Base-by-base conservation (phyloP, 2,797 vertebrate genomes). In the Chrysocyon brachyurus region DNA sequence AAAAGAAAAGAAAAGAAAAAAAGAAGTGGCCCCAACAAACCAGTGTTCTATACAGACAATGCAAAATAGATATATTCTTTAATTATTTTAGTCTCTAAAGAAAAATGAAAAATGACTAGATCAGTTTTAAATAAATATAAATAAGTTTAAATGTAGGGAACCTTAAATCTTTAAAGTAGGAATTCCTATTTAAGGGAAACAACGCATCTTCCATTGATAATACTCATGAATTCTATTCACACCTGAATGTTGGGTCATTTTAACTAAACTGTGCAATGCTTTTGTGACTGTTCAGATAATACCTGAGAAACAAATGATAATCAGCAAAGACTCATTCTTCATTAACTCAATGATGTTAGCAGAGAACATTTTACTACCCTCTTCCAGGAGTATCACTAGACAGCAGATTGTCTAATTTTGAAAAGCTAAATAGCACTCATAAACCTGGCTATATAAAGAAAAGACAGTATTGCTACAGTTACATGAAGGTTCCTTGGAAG, bases 51-150 rank as follows among this genome's bases (percentile, higher is more conserved):
- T 33, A 78, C 1, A 64, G 91, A 70, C 52, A 90, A 85, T 22
- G 93, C 79, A 79, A 88, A 94, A 84, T 84, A 28, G 40, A 91
- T 84, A 70, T 77, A 91, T 61, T 75, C 40, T 82, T 46, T 68
- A 68, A 87, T 52, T 92, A 31, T 81, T 84, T 59, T 94, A 96
- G 75, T 91, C 16, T 28, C 40, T 77, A 87, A 68, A 91, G 57
- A 96, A 75, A 93, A 94, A 21, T 36, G 46, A 96, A 26, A 84
- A 87, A 66, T 54, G 31, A 75, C 33, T 68, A 10, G 73, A 91
- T 70, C 70, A 78, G 54, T 88, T 83, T 36, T 94, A 56, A 87
- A 72, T 72, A 87, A 77, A 89, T 73, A 68, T 59, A 79, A 89
- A 66, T 77, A 85, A 33, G 24, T 94, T 49, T 66, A 49, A 90